Evolutionary conservation across 2,113 vertebrate genomes (phyloP), one percentile per base, ranked within the genome.

Genomic region (Perca flavescens): DNA sequence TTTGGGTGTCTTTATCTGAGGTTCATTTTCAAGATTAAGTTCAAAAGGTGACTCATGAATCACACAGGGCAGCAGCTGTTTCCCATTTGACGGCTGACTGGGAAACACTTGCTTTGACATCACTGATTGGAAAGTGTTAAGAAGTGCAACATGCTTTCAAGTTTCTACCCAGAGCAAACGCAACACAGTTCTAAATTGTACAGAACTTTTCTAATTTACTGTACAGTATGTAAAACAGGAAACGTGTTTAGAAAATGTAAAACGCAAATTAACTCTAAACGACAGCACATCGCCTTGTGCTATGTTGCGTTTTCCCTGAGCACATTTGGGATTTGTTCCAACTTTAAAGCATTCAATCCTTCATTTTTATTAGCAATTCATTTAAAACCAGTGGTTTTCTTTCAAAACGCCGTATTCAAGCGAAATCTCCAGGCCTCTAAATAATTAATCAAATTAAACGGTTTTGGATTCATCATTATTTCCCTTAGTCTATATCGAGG

Each of bases 81-180:
- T 56, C 6, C 12, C 12, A 22, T 75, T 56, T 63, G 54, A 69
- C 8, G 11, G 34, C 40, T 69, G 63, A 85, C 76, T 25, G 36
- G 40, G 25, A 71, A 80, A 65, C 60, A 65, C n/a, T 36, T 78
- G 62, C 47, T 72, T 25, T 54, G 19, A 47, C 21, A 36, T 25
- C 0, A 10, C 53, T 66, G 65, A 85, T 60, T 70, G 34, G 11
- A 56, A 56, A 28, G 12, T 46, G n/a, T 61, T 15, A 25, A 57
- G 16, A 79, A 46, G 40, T 3, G 11, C 53, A 56, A 22, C 47
- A 21, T 31, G 1, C 5, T 62, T 3, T 17, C 5, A 13, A 12
- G 22, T 66, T 52, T 52, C 28, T 11, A 28, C 13, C 15, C 19
- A 19, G 21, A 77, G 68, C 58, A 49, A 34, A 9, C 22, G 49